These are phyloP conservation scores for Paratilapia polleni DNA, from an alignment of 2,113 vertebrate species.

Conservation along the genomic window DNA sequence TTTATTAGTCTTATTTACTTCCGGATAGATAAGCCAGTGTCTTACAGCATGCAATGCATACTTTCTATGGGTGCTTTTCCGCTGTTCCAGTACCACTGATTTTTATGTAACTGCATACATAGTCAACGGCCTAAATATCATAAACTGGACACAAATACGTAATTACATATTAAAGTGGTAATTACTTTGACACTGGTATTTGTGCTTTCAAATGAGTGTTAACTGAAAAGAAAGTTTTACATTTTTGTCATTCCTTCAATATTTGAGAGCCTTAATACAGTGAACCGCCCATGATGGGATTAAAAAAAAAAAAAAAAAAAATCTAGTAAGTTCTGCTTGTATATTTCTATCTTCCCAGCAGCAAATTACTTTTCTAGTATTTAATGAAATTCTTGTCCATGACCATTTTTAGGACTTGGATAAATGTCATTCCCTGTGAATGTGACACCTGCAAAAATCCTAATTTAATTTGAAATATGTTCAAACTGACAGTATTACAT, in stretches of 20 bases:
- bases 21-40: background rate
- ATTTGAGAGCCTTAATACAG: background rate
- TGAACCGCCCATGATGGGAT: background rate
- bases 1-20: background rate
- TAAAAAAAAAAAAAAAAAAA: conserved; percentile 23
- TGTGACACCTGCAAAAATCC: conserved; percentile 64
- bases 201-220: background rate
- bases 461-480: conserved; percentile 75
- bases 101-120: background rate
- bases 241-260: background rate
- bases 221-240: background rate
- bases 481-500: conserved; percentile 48
- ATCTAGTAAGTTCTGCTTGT: conserved; percentile 7
- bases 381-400: conserved; percentile 73
- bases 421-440: conserved; percentile 76
- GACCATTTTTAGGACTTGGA: conserved; percentile 60
- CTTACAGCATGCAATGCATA: background rate
- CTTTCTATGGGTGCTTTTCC: background rate
- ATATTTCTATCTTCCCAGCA: conserved; percentile 15
- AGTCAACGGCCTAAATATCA: background rate
- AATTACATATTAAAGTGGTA: background rate
- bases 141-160: background rate
- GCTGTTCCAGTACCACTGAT: background rate
- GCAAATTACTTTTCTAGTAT: conserved; percentile 52
- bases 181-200: background rate